These are phyloP conservation scores for Spodoptera exigua DNA, from an alignment of 2,888 invertebrate genomes.

Conservation along the genomic window DNA sequence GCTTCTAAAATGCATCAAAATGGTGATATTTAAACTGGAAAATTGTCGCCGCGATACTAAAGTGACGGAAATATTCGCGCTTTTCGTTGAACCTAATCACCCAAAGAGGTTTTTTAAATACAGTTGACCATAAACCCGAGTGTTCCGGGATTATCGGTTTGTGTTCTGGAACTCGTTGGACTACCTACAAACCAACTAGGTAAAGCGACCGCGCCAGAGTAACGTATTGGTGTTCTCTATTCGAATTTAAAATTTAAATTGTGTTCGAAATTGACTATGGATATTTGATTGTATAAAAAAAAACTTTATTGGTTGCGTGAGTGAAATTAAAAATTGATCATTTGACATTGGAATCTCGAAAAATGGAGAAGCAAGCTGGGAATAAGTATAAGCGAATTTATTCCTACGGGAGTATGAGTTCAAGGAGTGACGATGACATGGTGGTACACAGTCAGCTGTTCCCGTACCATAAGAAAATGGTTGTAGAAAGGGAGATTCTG, in stretches of 20 bases:
- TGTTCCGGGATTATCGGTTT: conserved; percentile 73
- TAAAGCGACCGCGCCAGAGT: conserved; percentile 36
- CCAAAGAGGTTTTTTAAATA: conserved; percentile 87
- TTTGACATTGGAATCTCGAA: conserved; percentile 20
- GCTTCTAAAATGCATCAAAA: conserved; percentile 85
- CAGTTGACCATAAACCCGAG: conserved; percentile 80
- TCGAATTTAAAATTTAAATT: conserved; percentile 36
- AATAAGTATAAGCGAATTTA: conserved; percentile 76
- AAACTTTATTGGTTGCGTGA: conserved; percentile 42
- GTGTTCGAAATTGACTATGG: conserved; percentile 42
- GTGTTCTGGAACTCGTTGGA: conserved; percentile 67
- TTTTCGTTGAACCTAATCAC: conserved; percentile 84
- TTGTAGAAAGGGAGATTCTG: conserved; percentile 79
- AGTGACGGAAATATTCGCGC: conserved; percentile 78
- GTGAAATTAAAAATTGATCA: conserved; percentile 29
- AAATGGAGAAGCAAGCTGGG: conserved; percentile 69
- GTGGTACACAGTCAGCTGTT: conserved; percentile 83
- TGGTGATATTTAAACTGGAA: conserved; percentile 79
- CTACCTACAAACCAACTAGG: conserved; percentile 60
- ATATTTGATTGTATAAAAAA: conserved; percentile 31
- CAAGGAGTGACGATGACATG: conserved; percentile 84
- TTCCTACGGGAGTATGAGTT: conserved; percentile 84
- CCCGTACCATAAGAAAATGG: conserved; percentile 83
- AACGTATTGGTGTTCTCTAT: conserved; percentile 41
- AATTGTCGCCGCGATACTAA: conserved; percentile 78